phyloP scores from a whole-genome alignment of 2,113 vertebrate genomes.

The Callorhinus ursinus region DNA sequence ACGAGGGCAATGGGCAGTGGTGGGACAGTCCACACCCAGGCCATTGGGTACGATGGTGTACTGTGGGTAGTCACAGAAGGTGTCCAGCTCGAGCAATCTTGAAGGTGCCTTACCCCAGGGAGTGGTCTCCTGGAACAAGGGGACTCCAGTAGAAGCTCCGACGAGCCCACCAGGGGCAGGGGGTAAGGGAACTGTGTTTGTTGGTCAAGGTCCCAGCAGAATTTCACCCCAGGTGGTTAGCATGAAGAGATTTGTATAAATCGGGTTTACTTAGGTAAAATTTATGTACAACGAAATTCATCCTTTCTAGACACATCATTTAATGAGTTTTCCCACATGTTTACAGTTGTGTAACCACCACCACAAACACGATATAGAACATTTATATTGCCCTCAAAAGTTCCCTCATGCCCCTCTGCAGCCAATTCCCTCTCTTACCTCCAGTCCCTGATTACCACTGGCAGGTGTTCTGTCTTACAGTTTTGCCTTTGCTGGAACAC shows the following conservation, averaged over 20 bases:
- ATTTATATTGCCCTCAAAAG: neutral
- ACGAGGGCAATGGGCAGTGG: neutral
- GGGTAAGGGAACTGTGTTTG: neutral
- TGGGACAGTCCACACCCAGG: neutral
- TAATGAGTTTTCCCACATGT: neutral
- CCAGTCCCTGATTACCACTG: neutral
- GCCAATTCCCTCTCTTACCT: neutral
- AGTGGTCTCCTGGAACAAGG: neutral
- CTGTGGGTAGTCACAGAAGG: neutral
- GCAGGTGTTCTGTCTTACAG: neutral
- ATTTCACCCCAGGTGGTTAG: neutral
- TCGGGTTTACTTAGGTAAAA: neutral
- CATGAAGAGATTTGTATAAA: neutral
- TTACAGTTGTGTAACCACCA: neutral
- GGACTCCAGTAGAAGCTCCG: neutral
- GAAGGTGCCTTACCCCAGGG: neutral
- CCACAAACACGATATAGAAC: neutral
- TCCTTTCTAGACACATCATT: neutral
- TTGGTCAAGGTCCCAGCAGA: neutral
- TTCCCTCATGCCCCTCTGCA: neutral
- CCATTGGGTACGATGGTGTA: rapidly evolving
- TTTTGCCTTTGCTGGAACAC: neutral
- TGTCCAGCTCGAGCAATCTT: neutral
- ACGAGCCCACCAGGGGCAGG: neutral
- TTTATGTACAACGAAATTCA: neutral